Evolutionary conservation across 2,113 vertebrate species (phyloP), one percentile per base, ranked within the genome.

Genomic region (Isurus oxyrinchus): DNA sequence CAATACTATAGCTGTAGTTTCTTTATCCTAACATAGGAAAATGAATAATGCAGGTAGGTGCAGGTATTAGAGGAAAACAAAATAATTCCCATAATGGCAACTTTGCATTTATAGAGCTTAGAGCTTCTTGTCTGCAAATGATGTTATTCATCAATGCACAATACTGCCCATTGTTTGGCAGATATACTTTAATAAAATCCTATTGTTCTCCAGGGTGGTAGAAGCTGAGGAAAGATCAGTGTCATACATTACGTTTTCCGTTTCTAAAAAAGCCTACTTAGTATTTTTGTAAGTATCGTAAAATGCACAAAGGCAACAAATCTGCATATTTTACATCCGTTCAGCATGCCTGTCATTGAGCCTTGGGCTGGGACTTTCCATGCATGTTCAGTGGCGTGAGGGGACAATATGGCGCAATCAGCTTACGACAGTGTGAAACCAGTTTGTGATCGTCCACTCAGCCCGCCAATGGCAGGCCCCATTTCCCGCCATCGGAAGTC

Each of bases 131-230:
- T 21, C 59, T 66, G 35, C 21, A 94, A 94, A 94, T 66, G 90
- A 94, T 59, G 90, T 94, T 94, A 94, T 94, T 94, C 59, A 63
- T 94, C 90, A 94, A 63, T 61, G n/a, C n/a, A 94, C 35, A 94
- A 63, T 16, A n/a, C 14, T 93, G 35, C 57, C 35, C 90, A 63
- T 23, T 94, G 59, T 94, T 94, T 94, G 90, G 59, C 13, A 23
- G 90, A 63, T 23, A 23, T 40, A 66, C 59, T 94, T 94, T 94
- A 94, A 94, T 94, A 94, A 63, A 94, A 94, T 94, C 66, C 90
- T 66, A 94, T 59, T 63, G 90, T 94, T 94, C 90, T 94, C 90
- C 59, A 23, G 88, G 57, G 90, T 66, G 59, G n/a, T 40, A 66
- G 90, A 40, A 40, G 90, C 90, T 63, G 90, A 63, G 63, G 7